phyloP scores from a whole-genome alignment of 2,888 invertebrate species.

The Brenthis hecate region DNA sequence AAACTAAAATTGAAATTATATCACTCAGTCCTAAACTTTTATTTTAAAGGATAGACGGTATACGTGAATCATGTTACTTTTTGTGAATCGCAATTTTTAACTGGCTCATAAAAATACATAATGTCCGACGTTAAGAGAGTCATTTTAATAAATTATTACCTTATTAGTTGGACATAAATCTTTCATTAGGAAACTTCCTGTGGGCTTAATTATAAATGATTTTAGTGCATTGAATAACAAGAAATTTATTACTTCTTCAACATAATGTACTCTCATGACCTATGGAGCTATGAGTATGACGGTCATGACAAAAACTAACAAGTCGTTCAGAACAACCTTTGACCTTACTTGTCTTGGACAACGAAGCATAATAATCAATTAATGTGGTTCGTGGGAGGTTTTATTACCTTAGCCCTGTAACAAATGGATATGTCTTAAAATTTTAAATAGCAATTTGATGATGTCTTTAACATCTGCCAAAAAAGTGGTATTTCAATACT shows the following conservation, averaged over 20 bases:
- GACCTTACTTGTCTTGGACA: constrained; percentile 62
- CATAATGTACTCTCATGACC: constrained; percentile 23
- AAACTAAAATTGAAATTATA: too few species aligned
- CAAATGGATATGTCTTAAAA: background rate
- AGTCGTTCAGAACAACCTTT: constrained; percentile 56
- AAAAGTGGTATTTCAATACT: too few species aligned
- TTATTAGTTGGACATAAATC: constrained; percentile 17
- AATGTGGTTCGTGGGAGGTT: constrained; percentile 65
- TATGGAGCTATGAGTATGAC: constrained; percentile 41
- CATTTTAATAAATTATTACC: background rate
- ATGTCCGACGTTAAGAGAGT: background rate
- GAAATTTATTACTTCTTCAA: constrained; percentile 18
- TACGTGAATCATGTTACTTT: too few species aligned
- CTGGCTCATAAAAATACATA: background rate
- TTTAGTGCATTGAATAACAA: background rate
- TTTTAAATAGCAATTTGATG: too few species aligned
- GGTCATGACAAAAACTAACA: constrained; percentile 62
- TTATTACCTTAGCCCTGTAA: constrained; percentile 53
- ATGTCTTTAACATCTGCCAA: too few species aligned
- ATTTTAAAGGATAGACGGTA: too few species aligned
- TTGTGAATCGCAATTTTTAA: background rate
- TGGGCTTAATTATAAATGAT: background rate
- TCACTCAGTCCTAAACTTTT: too few species aligned
- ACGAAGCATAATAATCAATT: constrained; percentile 61
- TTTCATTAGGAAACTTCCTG: constrained; percentile 14